These are phyloP conservation scores for Drosophila bocki DNA, from an alignment of 1,140 invertebrate genomes.

Conservation along the genomic window DNA sequence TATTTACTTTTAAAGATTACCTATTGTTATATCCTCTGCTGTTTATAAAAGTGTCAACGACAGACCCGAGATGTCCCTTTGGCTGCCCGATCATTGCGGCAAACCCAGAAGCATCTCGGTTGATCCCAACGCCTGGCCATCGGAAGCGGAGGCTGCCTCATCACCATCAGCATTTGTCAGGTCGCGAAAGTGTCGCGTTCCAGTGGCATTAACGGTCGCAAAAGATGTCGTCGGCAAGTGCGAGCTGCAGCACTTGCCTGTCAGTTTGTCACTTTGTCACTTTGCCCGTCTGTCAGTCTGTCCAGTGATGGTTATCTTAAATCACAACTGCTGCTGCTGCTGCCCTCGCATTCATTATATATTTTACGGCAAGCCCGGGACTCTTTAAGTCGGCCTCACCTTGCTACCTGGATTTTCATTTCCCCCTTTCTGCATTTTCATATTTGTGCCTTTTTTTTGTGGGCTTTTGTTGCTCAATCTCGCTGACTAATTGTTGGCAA, in stretches of 20 bases:
- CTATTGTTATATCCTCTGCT: not conserved
- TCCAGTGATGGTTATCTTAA: constrained; percentile 32
- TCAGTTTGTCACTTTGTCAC: not conserved
- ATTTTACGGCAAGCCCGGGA: not conserved
- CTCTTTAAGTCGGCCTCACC: constrained; percentile 23
- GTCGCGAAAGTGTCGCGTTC: constrained; percentile 35
- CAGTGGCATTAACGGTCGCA: constrained; percentile 23
- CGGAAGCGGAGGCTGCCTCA: constrained; percentile 7
- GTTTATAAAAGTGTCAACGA: constrained; percentile 15
- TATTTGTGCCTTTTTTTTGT: not conserved
- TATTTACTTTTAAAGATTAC: no score
- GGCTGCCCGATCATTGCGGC: constrained; percentile 2
- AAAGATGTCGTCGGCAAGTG: constrained; percentile 17
- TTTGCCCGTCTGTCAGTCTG: not conserved
- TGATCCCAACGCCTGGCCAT: not conserved
- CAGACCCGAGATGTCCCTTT: constrained; percentile 4
- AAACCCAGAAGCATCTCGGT: not conserved
- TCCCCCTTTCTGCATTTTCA: not conserved
- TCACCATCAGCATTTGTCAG: constrained; percentile 50
- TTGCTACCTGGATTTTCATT: constrained; percentile 20
- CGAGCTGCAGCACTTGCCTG: constrained; percentile 7
- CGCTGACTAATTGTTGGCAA: constrained; percentile 56
- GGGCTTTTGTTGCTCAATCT: constrained; percentile 37
- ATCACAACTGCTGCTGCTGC: constrained; percentile 37
- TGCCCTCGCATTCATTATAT: constrained; percentile 36